Base-by-base conservation (phyloP, 2,888 invertebrate genomes). In the Crioceris asparagi region DNA sequence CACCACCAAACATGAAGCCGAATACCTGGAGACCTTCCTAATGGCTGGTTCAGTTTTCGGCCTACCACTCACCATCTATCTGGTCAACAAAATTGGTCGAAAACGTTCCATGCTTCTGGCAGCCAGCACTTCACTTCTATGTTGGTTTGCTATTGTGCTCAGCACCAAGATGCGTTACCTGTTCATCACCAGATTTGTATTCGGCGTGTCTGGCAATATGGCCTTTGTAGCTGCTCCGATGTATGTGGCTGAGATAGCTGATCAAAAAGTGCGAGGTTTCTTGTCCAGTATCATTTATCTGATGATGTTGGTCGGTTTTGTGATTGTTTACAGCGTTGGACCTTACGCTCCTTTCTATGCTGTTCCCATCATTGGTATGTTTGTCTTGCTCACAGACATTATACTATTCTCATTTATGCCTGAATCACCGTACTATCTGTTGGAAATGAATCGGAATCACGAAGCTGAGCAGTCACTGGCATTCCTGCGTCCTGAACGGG, bases 221-320 rank as follows among this genome's bases (percentile, higher is more conserved):
- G 61, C 60, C 6, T 62, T 62, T 35, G 63, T 63, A 2, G 57
- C 62, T 2, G 59, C 61, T 0, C 64, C 64, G 4, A 62, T 62
- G 60, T 64, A 60, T 46, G 55, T 62, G n/a, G 61, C 61, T 2
- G 64, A 64, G 48, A 61, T 62, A 23, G 61, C 64, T 6, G 60
- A 63, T 46, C 57, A 60, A 19, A 54, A 55, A 35, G 61, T 64
- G 14, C 40, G 64, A 35, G 64, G 64, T 19, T 57, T 62, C 32
- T 35, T 64, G 17, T 57, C 60, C 0, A 56, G 61, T 3, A 51
- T 60, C 4, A 61, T 63, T 32, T 62, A 61, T 41, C 49, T 63
- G 15, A 60, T 61, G 55, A 60, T 62, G 61, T 45, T 62, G 5
- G 35, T 61, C 6, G 64, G 64, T 21, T 59, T 60, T 31, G 35